These are phyloP conservation scores for Marronus borbonicus DNA, from an alignment of 2,888 invertebrate genomes.

Conservation along the genomic window DNA sequence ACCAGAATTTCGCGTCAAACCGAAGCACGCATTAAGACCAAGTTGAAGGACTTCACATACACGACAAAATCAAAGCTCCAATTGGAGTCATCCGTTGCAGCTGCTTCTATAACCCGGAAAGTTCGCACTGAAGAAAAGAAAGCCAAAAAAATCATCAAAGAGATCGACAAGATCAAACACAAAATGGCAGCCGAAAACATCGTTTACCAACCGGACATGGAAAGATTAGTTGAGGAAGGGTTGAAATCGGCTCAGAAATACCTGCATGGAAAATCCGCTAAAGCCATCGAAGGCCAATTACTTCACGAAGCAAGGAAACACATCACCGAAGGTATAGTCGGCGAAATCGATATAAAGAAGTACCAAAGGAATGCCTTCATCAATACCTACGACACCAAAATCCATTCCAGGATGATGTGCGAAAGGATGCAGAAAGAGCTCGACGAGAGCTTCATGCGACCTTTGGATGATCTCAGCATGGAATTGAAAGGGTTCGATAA, in stretches of 20 bases:
- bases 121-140: conserved; percentile 73
- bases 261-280: conserved; percentile 83
- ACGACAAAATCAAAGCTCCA: conserved; percentile 77
- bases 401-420: conserved; percentile 70
- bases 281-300: conserved; percentile 79
- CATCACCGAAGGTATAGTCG: conserved; percentile 70
- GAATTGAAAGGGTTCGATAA: conserved; percentile 78
- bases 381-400: conserved; percentile 55
- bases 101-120: conserved; percentile 77
- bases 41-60: conserved; percentile 76
- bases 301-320: conserved; percentile 74
- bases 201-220: conserved; percentile 70
- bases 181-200: conserved; percentile 70
- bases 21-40: conserved; percentile 79
- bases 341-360: conserved; percentile 66
- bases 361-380: conserved; percentile 60
- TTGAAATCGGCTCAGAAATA: conserved; percentile 71
- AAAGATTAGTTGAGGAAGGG: conserved; percentile 69
- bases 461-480: conserved; percentile 75
- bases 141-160: conserved; percentile 63
- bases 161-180: conserved; percentile 61
- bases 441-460: conserved; percentile 75
- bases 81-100: conserved; percentile 76
- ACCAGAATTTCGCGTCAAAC: conserved; percentile 78
- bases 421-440: conserved; percentile 69